Evolutionary conservation across 2,113 vertebrate species (phyloP).

Genomic region (Alaudala cheleensis): DNA sequence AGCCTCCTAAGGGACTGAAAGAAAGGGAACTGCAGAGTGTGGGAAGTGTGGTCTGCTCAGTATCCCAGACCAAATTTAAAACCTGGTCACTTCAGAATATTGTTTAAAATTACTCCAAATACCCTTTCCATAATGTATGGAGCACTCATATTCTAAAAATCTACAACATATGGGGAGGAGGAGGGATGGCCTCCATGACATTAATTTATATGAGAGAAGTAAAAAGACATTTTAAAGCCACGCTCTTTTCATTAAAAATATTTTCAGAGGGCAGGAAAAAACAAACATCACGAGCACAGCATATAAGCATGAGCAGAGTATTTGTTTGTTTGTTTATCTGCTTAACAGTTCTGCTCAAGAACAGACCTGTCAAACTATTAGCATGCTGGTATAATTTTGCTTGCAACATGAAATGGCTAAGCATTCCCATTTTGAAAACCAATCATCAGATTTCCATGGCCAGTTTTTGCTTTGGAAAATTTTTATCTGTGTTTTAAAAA

Average conservation of each 20-base stretch:
- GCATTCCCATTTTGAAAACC: not conserved
- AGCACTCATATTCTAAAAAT: not conserved
- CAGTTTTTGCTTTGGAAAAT: not conserved
- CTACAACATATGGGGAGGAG: not conserved
- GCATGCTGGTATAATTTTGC: not conserved
- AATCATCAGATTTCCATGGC: not conserved
- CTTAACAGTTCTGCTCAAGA: conserved; percentile 28
- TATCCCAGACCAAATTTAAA: conserved; percentile 67
- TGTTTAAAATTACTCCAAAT: conserved; percentile 27
- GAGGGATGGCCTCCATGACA: not conserved
- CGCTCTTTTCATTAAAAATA: not conserved
- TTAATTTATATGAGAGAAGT: conserved; percentile 6
- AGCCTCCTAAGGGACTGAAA: conserved; percentile 43
- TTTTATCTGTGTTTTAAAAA: not conserved
- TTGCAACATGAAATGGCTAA: not conserved
- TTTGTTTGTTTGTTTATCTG: conserved; percentile 54
- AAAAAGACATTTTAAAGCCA: conserved; percentile 24
- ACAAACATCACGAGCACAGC: not conserved
- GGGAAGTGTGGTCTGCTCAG: conserved; percentile 54
- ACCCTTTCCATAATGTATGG: not conserved
- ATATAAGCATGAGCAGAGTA: not conserved
- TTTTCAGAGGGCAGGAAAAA: not conserved
- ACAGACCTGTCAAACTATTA: conserved; percentile 29
- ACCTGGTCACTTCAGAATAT: not conserved
- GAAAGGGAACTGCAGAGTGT: conserved; percentile 54